These are phyloP conservation scores for Cherax destructor DNA, from an alignment of 1,140 invertebrate species.

Conservation along the genomic window DNA sequence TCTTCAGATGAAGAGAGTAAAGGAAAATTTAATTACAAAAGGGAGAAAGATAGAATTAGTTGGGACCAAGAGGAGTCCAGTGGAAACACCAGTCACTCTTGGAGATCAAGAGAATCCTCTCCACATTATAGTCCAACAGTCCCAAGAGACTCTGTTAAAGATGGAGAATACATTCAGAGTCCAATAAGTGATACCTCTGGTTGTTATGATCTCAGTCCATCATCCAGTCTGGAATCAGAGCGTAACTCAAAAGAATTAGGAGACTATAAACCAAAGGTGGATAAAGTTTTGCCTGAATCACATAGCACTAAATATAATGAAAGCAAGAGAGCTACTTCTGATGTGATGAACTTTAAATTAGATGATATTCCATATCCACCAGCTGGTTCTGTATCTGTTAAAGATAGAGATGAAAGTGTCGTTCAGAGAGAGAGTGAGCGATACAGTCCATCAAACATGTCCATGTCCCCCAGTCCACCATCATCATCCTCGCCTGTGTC, in stretches of 20 bases:
- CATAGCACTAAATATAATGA: not conserved
- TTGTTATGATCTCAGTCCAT: constrained; percentile 45
- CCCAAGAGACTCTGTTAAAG: not conserved
- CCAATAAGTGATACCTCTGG: constrained; percentile 52
- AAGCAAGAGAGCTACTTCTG: not conserved
- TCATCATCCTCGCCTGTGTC: constrained; percentile 4
- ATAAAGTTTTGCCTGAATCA: not conserved
- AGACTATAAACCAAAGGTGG: not conserved
- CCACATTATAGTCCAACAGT: not conserved
- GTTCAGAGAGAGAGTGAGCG: constrained; percentile 26
- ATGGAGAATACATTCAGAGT: not conserved
- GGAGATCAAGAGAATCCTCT: constrained; percentile 30
- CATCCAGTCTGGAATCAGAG: constrained; percentile 18
- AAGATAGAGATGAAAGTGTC: not conserved
- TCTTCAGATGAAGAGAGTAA: constrained; percentile 7
- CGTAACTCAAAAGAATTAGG: not conserved
- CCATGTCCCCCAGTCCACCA: constrained; percentile 48
- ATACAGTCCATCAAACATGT: constrained; percentile 64
- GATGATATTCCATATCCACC: constrained; percentile 59
- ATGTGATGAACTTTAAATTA: constrained; percentile 7
- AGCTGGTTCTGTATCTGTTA: not conserved
- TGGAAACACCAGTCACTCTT: constrained; percentile 19
- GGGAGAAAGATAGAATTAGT: constrained; percentile 17
- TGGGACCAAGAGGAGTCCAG: constrained; percentile 21
- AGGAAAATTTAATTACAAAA: not conserved